Base-by-base conservation (phyloP, 2,888 invertebrate species). In the Calephelis perditalis region DNA sequence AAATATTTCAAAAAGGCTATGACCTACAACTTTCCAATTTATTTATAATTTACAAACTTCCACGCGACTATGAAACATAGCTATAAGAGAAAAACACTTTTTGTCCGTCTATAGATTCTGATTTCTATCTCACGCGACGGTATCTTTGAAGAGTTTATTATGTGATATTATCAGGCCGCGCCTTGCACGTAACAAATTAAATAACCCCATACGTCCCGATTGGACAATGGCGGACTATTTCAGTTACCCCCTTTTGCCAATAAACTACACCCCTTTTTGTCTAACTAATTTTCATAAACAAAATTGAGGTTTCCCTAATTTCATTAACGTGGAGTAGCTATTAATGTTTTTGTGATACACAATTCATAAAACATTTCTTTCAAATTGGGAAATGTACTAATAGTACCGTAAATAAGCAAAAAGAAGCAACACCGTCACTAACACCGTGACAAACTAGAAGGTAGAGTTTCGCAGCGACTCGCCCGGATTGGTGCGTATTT, bases 51-150 rank as follows among this genome's bases (percentile, higher is more conserved):
- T 52, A 40, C 35, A 52, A 52, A 52, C 40, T 40, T 40, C 26
- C 52, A 52, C 52, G 52, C 52, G 35, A 52, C 35, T 52, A 52
- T 35, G 10, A 35, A 52, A 52, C 52, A 52, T 52, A 8, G 35
- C 52, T 59, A 59, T 55, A 44, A 59, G 70, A 70, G 72, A 69
- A 72, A 70, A 70, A 60, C 59, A 67, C 67, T 73, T 72, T 73
- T 68, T 69, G 69, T 70, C 63, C 65, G 67, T 64, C 59, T 58
- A 68, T 71, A 72, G 69, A 70, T 70, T 64, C 47, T 61, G 69
- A 70, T 68, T 54, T 56, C 59, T 66, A 73, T 73, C 73, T 71
- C 73, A 73, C 73, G 73, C 73, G 65, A 73, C 40, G 43, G 44
- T 56, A 60, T 56, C 56, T 59, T 58, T 56, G 56, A 59, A 59